Percentiles rank a stretch among this genome's conserved stretches.
These are phyloP conservation scores for Drosophila prosaltans DNA, from an alignment of 1,140 invertebrate species.

Conservation along the genomic window DNA sequence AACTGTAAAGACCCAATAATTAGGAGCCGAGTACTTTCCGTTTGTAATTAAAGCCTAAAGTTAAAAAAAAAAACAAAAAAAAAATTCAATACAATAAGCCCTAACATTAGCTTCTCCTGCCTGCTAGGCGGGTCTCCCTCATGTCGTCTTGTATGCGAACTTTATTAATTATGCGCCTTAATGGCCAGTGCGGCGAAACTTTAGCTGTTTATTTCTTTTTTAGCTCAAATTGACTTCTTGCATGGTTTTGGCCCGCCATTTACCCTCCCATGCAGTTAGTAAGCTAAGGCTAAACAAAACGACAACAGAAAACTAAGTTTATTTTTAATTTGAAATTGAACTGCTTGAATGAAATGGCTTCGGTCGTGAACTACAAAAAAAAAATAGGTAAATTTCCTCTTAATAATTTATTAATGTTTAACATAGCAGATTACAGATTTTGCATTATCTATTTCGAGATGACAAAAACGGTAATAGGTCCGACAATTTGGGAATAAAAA, in stretches of 20 bases:
- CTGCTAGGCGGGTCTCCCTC: not conserved
- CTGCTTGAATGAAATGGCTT: constrained; percentile 23
- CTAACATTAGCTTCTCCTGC: not conserved
- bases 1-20: not conserved
- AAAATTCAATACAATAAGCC: not conserved
- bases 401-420: too few species aligned
- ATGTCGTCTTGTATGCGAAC: constrained; percentile 53
- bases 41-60: not conserved
- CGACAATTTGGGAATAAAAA: constrained; percentile 39
- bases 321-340: constrained; percentile 63
- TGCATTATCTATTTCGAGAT: constrained; percentile 36
- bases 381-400: not conserved
- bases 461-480: constrained; percentile 51
- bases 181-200: constrained; percentile 48
- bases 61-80: not conserved
- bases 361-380: not conserved
- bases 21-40: not conserved
- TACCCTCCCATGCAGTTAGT: constrained; percentile 6
- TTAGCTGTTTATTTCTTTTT: constrained; percentile 56
- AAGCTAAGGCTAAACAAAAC: constrained; percentile 43
- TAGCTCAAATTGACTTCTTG: constrained; percentile 24
- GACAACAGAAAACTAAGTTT: constrained; percentile 24
- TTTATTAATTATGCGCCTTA: constrained; percentile 73
- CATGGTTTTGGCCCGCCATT: not conserved
- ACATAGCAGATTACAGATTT: too few species aligned